Evolutionary conservation across 37 sponge, comb jelly and placozoan genomes (phyloP).

Genomic region (Lycopodina hypogea): DNA sequence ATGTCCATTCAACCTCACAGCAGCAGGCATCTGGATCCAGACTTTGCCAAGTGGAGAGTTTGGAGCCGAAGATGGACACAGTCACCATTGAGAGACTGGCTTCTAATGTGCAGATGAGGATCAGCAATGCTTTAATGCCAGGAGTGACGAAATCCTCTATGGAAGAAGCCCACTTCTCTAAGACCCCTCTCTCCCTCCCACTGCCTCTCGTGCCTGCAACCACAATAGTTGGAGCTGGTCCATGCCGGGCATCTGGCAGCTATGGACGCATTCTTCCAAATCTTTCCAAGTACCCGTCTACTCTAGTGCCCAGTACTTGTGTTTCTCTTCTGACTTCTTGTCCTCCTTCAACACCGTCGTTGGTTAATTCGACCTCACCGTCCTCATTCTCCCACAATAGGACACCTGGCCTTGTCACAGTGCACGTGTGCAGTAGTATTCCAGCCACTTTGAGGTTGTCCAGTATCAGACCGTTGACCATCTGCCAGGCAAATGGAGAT

Average conservation of each 20-base stretch:
- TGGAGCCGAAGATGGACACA: not conserved
- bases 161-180: too few relatives aligned
- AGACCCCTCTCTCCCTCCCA: not conserved
- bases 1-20: too few relatives aligned
- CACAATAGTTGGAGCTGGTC: not conserved
- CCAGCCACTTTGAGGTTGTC: not conserved
- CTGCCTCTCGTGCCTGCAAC: not conserved
- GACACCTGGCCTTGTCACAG: not conserved
- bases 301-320: not conserved
- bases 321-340: too few relatives aligned
- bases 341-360: too few relatives aligned
- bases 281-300: not conserved
- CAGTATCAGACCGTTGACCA: not conserved
- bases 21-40: too few relatives aligned
- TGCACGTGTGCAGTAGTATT: conserved; percentile 12
- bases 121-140: conserved; percentile 2
- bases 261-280: conserved; percentile 1
- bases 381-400: not conserved
- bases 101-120: conserved; percentile 21
- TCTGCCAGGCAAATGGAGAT: not conserved
- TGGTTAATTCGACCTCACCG: not conserved
- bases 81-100: conserved; percentile 8
- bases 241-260: not conserved
- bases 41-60: not conserved
- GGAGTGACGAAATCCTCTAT: not conserved